Base-by-base conservation (phyloP, 2,797 vertebrate genomes). In the Sebastes diaconus region DNA sequence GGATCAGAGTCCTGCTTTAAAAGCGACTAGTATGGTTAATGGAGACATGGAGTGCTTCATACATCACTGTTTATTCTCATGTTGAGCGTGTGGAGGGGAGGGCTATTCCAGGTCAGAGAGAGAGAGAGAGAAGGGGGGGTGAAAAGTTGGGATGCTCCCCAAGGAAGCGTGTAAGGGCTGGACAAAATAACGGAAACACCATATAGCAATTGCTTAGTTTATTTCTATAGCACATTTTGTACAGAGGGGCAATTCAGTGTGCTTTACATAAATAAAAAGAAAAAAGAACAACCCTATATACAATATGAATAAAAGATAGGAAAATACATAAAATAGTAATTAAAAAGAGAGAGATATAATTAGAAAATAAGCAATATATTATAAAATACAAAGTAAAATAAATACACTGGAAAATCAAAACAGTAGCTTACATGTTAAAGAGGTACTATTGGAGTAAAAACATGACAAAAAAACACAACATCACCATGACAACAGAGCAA, bases 51-150 rank as follows among this genome's bases (percentile, higher is more conserved):
- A 34, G 65, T 46, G 81, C 74, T 84, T 84, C 83, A 91, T 84
- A 82, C 79, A 89, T 90, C 83, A 84, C 83, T 87, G 85, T 84
- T 91, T 90, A 74, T 87, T 84, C 83, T 88, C 69, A 79, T 65
- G 64, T 9, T 42, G 57, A 63, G 36, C 14, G 4, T 30, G 69
- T 22, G 9, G 79, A 59, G 18, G 36, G 73, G 61, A 14, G 71
- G 81, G 81, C 29, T 79, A 63, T 46, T 84, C 66, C 54, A 72
- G 88, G 79, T 81, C 77, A 84, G 58, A n/a, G n/a, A 79, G 30
- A 32, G 39, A 36, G 46, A 46, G 36, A 20, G 34, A 6, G 29
- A 11, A 32, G 6, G 46, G 6, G 25, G 16, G 55, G 6, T 3
- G 5, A n/a, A 50, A 46, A 36, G 16, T 60, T 42, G 34, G 16